phyloP scores from a whole-genome alignment of 2,888 invertebrate species.

The Platycnemis pennipes region DNA sequence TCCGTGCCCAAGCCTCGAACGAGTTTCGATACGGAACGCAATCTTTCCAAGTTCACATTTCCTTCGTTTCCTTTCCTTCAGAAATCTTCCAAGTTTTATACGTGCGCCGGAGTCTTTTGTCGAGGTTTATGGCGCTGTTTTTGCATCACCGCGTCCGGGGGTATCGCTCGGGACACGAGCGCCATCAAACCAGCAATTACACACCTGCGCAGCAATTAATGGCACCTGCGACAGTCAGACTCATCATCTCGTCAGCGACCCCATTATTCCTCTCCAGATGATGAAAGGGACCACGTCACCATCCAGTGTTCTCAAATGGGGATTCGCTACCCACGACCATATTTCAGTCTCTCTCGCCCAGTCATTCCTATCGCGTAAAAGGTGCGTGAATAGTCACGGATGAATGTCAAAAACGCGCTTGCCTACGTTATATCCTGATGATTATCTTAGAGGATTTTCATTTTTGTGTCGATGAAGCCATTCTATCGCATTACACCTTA shows the following conservation, averaged over 20 bases:
- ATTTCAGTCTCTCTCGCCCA: not conserved
- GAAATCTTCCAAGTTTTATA: not conserved
- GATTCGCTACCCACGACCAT: not conserved
- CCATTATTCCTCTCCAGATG: not conserved
- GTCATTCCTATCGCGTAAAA: not conserved
- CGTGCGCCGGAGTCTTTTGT: not conserved
- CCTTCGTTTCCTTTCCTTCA: not conserved
- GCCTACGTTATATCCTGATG: not conserved
- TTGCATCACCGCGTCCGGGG: not conserved
- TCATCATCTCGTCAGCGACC: not conserved
- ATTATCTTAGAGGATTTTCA: not conserved
- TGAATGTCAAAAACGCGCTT: not conserved
- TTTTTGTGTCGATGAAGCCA: not conserved
- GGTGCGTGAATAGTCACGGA: not conserved
- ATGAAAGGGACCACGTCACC: not conserved
- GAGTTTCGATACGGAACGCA: no score
- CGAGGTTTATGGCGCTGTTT: not conserved
- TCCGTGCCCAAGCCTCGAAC: no score
- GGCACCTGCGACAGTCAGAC: not conserved
- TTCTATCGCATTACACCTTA: not conserved
- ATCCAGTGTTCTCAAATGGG: not conserved
- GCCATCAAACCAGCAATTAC: not conserved
- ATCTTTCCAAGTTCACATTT: not conserved
- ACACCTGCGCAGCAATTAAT: slow-evolving; percentile 1
- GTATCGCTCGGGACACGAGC: not conserved